Base-by-base conservation (phyloP, 2,113 vertebrate genomes). In the Toxotes chatareus region DNA sequence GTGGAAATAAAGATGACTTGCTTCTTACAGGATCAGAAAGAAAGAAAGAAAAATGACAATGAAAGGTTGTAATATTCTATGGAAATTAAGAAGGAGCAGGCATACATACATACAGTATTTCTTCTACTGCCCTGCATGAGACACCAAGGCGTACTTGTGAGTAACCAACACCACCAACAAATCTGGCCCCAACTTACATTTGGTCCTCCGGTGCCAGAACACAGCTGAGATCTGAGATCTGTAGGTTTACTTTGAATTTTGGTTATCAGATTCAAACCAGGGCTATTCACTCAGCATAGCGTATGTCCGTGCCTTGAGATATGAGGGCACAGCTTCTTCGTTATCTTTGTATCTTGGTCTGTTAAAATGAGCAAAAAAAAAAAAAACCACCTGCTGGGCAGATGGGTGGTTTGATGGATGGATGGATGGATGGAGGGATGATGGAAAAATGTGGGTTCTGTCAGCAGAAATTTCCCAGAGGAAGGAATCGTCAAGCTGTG, bases 1-100 rank as follows among this genome's bases (percentile, higher is more conserved):
- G 68, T 65, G 74, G 51, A 75, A 76, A 84, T 61, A 42, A 80
- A 70, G 62, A 72, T 56, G 73, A 76, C 61, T 72, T 49, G 40
- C n/a, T 75, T 72, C 73, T 73, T 62, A 51, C 55, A 74, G 23
- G 44, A 73, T 84, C 70, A 69, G 55, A 82, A 38, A 73, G 44
- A 70, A 12, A 34, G 8, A 32, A 4, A n/a, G 38, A 53, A 53
- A 49, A 3, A 62, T 0, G 17, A 27, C 10, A 3, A 53, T 55
- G 4, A 32, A 32, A 0, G 38, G 27, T 14, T 38, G 2, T 23
- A 36, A 42, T 11, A 71, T 70, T 31, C 5, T 8, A 12, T 0
- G 14, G 11, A 49, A 70, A 65, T 60, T 61, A 19, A 1, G 7
- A 55, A 67, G 62, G 12, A 46, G 1, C 42, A 4, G 16, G 8